These are phyloP conservation scores for Lagocephalus sceleratus DNA, from an alignment of 2,797 vertebrate genomes.

Conservation along the genomic window DNA sequence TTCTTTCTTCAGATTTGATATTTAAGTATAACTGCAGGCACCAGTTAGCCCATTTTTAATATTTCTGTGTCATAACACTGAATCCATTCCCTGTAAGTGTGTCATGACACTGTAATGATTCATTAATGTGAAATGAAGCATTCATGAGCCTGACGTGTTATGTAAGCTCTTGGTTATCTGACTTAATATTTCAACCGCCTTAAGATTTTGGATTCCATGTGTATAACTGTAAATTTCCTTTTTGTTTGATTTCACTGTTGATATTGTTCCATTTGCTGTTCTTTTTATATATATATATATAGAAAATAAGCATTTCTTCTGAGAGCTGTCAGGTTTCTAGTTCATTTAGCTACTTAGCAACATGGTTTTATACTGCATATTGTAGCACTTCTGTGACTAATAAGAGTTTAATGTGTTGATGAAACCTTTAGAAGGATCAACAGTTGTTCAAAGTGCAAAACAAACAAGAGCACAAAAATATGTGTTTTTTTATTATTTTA, in stretches of 20 bases:
- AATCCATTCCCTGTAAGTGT: constrained; percentile 34
- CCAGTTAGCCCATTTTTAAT: constrained; percentile 25
- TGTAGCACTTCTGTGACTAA: constrained; percentile 84
- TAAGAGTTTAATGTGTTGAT: constrained; percentile 73
- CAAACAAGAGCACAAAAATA: constrained; percentile 84
- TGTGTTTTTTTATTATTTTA: constrained; percentile 60
- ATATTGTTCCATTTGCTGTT: constrained; percentile 76
- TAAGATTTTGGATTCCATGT: constrained; percentile 79
- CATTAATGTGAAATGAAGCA: constrained; percentile 58
- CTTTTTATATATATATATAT: constrained; percentile 59
- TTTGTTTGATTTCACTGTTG: constrained; percentile 72
- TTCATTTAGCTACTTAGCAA: constrained; percentile 76
- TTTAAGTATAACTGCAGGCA: constrained; percentile 21
- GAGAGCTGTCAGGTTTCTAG: constrained; percentile 78
- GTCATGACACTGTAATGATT: constrained; percentile 38
- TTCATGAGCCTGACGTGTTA: constrained; percentile 66
- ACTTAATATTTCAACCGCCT: constrained; percentile 82
- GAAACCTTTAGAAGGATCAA: constrained; percentile 72
- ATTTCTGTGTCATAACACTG: constrained; percentile 24
- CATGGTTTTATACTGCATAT: constrained; percentile 84
- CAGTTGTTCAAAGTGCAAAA: constrained; percentile 75
- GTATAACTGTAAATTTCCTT: constrained; percentile 72
- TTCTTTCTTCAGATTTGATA: not conserved
- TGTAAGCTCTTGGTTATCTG: constrained; percentile 69
- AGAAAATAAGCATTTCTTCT: constrained; percentile 73